Evolutionary conservation across 2,888 invertebrate species (phyloP).

Genomic region (Napeogenes sylphis): DNA sequence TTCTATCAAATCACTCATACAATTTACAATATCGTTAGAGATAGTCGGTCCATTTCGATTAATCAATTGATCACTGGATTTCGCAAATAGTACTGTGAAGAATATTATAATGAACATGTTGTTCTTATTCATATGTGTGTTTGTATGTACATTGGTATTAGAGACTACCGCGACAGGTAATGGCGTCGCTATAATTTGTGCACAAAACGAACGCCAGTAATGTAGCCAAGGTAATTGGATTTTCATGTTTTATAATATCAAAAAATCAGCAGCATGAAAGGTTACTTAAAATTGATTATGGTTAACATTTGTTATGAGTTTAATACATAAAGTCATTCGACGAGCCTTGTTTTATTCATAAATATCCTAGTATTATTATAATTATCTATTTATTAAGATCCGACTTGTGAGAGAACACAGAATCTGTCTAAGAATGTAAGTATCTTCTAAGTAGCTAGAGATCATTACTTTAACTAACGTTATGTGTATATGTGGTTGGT

Average conservation of each 20-base stretch:
- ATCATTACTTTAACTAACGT: no score
- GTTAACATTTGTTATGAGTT: neutral
- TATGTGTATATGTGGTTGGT: no score
- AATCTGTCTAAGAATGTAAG: no score
- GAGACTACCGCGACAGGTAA: neutral
- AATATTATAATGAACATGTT: constrained; percentile 10
- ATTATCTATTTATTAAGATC: no score
- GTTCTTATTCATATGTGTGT: neutral
- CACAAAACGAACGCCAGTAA: neutral
- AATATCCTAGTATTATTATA: no score
- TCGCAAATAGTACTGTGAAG: constrained; percentile 10
- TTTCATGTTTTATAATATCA: constrained; percentile 14
- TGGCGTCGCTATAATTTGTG: constrained; percentile 5
- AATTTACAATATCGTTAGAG: constrained; percentile 47
- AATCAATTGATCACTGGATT: constrained; percentile 24
- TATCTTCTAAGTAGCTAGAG: no score
- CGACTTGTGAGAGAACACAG: no score
- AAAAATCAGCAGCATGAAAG: constrained; percentile 11
- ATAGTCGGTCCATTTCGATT: constrained; percentile 54
- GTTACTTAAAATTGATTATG: neutral
- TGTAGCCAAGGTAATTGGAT: neutral
- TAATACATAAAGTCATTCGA: no score
- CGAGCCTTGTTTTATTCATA: no score
- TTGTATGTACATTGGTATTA: neutral
- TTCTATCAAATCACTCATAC: constrained; percentile 47